These are phyloP conservation scores for Hydrotaea cyrtoneurina DNA, from an alignment of 2,888 invertebrate species.

Conservation along the genomic window DNA sequence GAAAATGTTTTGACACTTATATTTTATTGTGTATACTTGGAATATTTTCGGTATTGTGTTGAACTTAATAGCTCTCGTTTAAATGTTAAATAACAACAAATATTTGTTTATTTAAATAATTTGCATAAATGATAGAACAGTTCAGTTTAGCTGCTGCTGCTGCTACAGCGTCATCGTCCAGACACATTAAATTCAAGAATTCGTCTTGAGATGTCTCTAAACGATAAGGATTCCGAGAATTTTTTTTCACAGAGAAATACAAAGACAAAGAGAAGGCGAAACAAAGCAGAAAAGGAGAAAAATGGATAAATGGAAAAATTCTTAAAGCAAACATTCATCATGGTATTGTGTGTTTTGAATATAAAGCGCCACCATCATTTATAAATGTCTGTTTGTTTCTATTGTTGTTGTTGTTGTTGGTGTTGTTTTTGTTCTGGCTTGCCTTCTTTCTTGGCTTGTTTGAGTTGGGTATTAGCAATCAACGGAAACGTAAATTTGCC, in stretches of 20 bases:
- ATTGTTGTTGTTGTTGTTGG: too few relatives aligned
- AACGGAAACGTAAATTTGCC: neutral
- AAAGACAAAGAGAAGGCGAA: too few relatives aligned
- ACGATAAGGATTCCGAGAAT: neutral
- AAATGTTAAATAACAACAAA: neutral
- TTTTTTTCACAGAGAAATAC: too few relatives aligned
- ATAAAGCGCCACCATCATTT: neutral
- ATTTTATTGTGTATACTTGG: neutral
- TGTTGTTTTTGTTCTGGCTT: too few relatives aligned
- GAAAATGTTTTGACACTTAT: neutral
- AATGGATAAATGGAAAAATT: neutral
- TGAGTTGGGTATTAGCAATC: constrained; percentile 4
- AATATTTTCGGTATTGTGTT: neutral
- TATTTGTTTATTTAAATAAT: constrained; percentile 4
- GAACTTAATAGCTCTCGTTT: neutral
- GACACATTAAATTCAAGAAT: neutral
- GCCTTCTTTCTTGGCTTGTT: neutral
- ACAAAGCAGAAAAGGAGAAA: neutral
- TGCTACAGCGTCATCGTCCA: neutral
- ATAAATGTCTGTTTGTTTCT: neutral
- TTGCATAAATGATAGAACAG: neutral
- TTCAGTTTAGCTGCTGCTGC: neutral
- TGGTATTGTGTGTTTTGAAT: neutral
- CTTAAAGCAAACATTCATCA: neutral
- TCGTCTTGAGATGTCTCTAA: neutral